Percentiles rank a stretch among this genome's conserved stretches.
Evolutionary conservation across 2,113 vertebrate genomes (phyloP).

Genomic region (Ibidorhyncha struthersii): DNA sequence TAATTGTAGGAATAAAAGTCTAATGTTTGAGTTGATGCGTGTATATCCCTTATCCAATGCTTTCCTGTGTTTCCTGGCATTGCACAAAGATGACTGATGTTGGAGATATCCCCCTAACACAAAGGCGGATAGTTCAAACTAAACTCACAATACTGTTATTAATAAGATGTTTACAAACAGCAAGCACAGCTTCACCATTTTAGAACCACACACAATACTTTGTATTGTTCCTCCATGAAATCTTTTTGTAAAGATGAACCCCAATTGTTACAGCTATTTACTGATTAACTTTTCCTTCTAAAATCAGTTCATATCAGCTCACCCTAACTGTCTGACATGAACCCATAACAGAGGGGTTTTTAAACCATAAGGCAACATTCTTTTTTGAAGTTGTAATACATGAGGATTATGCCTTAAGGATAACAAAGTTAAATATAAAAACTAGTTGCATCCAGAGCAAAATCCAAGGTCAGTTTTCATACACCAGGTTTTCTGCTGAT

Average conservation of each 20-base stretch:
- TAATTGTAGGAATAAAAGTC: background rate
- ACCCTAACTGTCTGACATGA: background rate
- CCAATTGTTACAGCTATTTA: background rate
- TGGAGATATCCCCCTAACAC: background rate
- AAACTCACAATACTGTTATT: background rate
- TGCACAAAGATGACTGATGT: background rate
- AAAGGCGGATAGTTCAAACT: background rate
- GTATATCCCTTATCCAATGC: background rate
- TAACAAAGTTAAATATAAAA: background rate
- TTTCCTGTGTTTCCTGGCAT: background rate
- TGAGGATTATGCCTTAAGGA: background rate
- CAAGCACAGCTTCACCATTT: background rate
- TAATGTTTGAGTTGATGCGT: background rate
- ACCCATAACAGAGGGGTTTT: background rate
- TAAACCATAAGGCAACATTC: accelerated
- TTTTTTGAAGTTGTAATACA: background rate
- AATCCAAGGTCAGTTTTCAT: background rate
- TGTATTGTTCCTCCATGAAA: background rate
- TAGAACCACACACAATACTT: background rate
- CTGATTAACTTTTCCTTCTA: background rate
- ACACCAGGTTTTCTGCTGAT: background rate
- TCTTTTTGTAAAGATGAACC: background rate
- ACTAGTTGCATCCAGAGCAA: background rate
- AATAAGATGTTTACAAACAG: background rate
- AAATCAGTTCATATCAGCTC: background rate